phyloP scores from a whole-genome alignment of 2,113 vertebrate genomes.

The Mobula birostris region DNA sequence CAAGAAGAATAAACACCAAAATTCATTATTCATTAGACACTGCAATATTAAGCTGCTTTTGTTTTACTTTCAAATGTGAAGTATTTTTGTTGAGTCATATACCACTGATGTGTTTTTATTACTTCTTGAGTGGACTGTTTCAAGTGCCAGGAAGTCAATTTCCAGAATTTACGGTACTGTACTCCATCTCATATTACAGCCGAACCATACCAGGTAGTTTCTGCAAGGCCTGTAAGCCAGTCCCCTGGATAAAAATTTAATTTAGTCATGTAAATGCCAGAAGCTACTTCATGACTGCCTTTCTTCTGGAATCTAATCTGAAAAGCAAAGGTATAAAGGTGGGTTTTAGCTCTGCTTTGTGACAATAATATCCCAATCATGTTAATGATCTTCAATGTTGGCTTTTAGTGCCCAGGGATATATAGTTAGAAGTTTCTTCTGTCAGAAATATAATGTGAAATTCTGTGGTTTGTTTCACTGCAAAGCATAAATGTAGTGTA shows the following conservation, averaged over 20 bases:
- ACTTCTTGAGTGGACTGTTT: not conserved
- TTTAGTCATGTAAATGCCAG: constrained; percentile 6
- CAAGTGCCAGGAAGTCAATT: not conserved
- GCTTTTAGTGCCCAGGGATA: not conserved
- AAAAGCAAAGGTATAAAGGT: not conserved
- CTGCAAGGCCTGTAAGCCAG: too few species aligned
- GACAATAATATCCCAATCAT: not conserved
- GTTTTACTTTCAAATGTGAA: not conserved
- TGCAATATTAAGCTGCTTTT: not conserved
- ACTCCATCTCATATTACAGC: not conserved
- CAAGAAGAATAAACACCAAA: not conserved
- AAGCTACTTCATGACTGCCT: not conserved
- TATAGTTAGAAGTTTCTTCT: not conserved
- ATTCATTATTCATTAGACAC: not conserved
- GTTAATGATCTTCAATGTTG: constrained; percentile 7
- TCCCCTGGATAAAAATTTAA: not conserved
- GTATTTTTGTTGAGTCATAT: not conserved
- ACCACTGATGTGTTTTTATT: not conserved
- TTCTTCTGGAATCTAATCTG: not conserved
- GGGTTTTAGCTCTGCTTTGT: not conserved
- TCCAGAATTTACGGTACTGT: not conserved
- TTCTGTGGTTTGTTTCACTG: constrained; percentile 23
- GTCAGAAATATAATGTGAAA: constrained; percentile 6
- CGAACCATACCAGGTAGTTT: not conserved
- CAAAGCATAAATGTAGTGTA: constrained; percentile 20